Evolutionary conservation across 1,140 invertebrate genomes (phyloP), one percentile per base, ranked within the genome.

Genomic region (Saccostrea cuccullata): DNA sequence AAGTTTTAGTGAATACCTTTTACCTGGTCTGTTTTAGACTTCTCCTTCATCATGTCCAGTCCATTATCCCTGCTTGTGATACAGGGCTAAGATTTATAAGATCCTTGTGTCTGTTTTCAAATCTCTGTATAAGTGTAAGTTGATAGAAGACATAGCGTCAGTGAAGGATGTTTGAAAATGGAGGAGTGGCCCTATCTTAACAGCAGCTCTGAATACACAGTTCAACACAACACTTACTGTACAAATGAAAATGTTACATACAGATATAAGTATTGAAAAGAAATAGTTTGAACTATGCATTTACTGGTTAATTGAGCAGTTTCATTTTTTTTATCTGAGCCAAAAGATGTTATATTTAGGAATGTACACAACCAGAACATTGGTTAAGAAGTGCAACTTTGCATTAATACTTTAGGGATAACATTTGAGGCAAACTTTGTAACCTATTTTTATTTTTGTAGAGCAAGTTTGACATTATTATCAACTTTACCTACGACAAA

Each of bases 81-180:
- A 60, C 20, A 20, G 20, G 58, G 58, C 58, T 11, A 20, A 15
- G 3, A 20, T 20, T 17, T 60, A 47, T 47, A 47, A 47, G 40
- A 47, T 3, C 15, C 58, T 6, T 58, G 56, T 58, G 2, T 58
- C 12, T 83, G n/a, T 12, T 85, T 87, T 17, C 77, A 92, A 91
- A 26, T 30, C 64, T n/a, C 84, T 91, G 55, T 93, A 93, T 89
- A 86, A 87, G 23, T 84, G 83, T 15, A 89, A 89, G 55, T 85
- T 58, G 82, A 91, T 91, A 55, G 86, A 91, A 89, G 95, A 93
- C 91, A 95, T 94, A 93, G 91, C 94, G 30, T 93, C 95, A 6
- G 90, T 97, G 0, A 97, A 97, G 94, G 96, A 97, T 91, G 95
- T 96, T 82, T 97, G 96, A 96, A 97, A 97, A 93, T 96, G 95